Evolutionary conservation across 2,113 vertebrate genomes (phyloP).

Genomic region (Falco punctatus): DNA sequence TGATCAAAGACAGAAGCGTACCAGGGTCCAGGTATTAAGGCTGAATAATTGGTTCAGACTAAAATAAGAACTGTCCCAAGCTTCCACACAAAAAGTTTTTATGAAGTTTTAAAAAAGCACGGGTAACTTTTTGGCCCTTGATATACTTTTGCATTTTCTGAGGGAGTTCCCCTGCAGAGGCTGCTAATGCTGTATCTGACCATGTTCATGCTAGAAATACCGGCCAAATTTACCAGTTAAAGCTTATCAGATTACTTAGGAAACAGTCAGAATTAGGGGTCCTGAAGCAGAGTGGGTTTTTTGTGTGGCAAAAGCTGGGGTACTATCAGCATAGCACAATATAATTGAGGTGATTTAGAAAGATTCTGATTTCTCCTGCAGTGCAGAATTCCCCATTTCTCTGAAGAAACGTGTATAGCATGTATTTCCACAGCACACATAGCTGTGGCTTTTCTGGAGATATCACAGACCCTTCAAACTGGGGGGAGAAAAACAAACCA

Average conservation of each 20-base stretch:
- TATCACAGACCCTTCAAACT: slow-evolving; percentile 6
- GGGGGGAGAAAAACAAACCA: slow-evolving; percentile 27
- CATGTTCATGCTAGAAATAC: neutral
- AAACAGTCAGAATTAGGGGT: neutral
- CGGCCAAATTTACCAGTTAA: neutral
- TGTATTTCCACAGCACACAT: neutral
- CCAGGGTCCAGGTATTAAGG: slow-evolving; percentile 62
- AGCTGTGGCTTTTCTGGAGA: neutral
- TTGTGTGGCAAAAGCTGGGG: neutral
- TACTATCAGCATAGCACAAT: neutral
- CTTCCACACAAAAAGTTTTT: slow-evolving; percentile 42
- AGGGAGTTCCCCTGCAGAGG: neutral
- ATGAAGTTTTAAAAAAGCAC: slow-evolving; percentile 6
- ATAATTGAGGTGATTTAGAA: neutral
- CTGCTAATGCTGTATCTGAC: neutral
- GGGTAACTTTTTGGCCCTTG: slow-evolving; percentile 30
- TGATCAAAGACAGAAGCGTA: slow-evolving; percentile 66
- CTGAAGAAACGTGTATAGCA: neutral
- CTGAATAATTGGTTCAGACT: slow-evolving; percentile 67
- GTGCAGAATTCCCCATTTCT: neutral
- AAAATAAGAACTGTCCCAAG: slow-evolving; percentile 67
- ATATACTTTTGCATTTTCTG: neutral
- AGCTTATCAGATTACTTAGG: neutral
- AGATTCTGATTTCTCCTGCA: neutral
- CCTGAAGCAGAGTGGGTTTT: neutral